Conservation (phyloP, 2,113 vertebrate genomes). For the Cottus gobio region DNA sequence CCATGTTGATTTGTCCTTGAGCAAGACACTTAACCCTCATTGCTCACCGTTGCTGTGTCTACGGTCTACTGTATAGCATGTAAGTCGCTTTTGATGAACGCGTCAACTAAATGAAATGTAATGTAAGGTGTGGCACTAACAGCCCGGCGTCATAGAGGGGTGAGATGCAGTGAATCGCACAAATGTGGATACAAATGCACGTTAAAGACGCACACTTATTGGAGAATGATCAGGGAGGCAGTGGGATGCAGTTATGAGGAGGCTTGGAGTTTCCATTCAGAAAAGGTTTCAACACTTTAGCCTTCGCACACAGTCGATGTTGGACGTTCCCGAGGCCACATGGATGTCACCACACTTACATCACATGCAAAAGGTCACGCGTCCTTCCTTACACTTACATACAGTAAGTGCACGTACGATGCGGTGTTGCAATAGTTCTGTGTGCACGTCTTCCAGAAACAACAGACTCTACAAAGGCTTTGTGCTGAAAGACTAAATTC, state of each 20-base stretch:
- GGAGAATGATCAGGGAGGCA: background rate
- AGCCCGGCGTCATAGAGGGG: background rate
- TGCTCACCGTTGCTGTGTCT: too few species aligned
- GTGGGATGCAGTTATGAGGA: background rate
- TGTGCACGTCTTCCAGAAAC: conserved; percentile 67
- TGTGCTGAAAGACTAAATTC: conserved; percentile 75
- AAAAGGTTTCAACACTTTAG: background rate
- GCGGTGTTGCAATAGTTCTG: conserved; percentile 58
- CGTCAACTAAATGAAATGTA: too few species aligned
- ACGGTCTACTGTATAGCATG: too few species aligned
- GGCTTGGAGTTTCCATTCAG: background rate
- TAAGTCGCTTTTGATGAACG: too few species aligned
- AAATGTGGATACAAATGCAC: background rate
- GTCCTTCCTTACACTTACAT: conserved; percentile 26
- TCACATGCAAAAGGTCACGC: background rate
- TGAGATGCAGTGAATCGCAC: background rate
- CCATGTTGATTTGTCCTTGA: too few species aligned
- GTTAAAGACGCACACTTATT: background rate
- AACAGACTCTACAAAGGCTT: conserved; percentile 71
- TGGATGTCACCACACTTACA: conserved; percentile 7
- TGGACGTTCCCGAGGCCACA: background rate
- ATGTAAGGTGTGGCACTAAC: background rate
- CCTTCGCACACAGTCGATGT: background rate
- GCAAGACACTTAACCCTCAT: too few species aligned
- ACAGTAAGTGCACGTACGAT: conserved; percentile 21